Conservation (phyloP, 2,113 vertebrate genomes). For the Lampris megalopsis region DNA sequence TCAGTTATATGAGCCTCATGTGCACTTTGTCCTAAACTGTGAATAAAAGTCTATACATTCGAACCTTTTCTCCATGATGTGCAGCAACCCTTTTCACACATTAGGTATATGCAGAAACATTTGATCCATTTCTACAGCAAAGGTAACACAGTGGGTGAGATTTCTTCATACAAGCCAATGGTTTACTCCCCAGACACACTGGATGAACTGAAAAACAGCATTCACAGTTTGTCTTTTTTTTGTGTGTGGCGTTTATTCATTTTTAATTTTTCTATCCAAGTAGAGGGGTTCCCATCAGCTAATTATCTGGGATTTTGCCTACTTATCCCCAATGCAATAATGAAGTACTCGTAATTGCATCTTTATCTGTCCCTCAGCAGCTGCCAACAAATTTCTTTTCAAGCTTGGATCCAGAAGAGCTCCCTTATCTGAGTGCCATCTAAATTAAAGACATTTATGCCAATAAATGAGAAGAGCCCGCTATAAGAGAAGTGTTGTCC, state of each 20-base stretch:
- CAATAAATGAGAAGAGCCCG: too few species aligned
- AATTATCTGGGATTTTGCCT: too few species aligned
- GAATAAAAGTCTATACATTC: slow-evolving; percentile 4
- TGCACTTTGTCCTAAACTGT: not conserved
- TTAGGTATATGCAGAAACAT: not conserved
- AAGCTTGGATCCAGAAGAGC: too few species aligned
- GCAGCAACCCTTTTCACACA: not conserved
- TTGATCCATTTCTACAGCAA: slow-evolving; percentile 1
- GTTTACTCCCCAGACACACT: slow-evolving; percentile 1
- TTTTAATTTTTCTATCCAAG: too few species aligned
- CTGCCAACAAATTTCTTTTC: too few species aligned
- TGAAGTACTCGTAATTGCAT: too few species aligned
- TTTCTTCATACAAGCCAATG: slow-evolving; percentile 12
- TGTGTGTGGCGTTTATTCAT: not conserved
- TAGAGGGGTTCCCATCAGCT: too few species aligned
- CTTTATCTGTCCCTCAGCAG: too few species aligned
- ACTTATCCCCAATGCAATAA: too few species aligned
- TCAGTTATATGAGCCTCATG: not conserved
- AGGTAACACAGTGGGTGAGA: not conserved
- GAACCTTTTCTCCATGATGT: not conserved
- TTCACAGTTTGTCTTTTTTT: slow-evolving; percentile 9
- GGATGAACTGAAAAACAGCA: slow-evolving; percentile 22
- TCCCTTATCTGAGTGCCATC: too few species aligned
- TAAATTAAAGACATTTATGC: too few species aligned
- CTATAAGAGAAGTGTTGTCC: too few species aligned